Percentiles rank a stretch among this genome's conserved stretches.
Evolutionary conservation across 1,140 invertebrate genomes (phyloP).

Genomic region (Apis florea): DNA sequence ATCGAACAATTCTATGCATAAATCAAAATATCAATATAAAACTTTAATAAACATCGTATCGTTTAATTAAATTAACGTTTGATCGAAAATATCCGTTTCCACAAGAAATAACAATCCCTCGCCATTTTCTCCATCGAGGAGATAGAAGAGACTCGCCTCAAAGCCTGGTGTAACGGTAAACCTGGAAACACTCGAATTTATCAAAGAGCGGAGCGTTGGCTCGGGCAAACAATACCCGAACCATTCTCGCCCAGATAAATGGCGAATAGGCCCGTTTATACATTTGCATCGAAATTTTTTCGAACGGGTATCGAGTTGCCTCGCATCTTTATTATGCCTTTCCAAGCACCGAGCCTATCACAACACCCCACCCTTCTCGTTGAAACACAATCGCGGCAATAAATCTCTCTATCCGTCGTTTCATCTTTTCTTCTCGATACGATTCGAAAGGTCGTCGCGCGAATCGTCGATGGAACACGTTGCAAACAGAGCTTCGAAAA

Average conservation of each 20-base stretch:
- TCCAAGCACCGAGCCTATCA: constrained; percentile 23
- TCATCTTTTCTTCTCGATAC: constrained; percentile 46
- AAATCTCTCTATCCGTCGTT: constrained; percentile 53
- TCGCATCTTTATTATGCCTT: not conserved
- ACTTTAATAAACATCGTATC: no score
- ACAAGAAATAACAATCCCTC: no score
- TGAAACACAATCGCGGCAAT: constrained; percentile 50
- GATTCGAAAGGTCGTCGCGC: constrained; percentile 45
- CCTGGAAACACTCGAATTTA: not conserved
- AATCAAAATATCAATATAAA: no score
- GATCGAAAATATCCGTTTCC: no score
- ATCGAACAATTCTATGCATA: no score
- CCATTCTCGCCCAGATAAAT: not conserved
- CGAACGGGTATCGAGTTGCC: constrained; percentile 24
- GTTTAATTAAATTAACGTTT: no score
- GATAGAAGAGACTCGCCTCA: no score
- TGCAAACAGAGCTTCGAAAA: no score
- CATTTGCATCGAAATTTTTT: constrained; percentile 2
- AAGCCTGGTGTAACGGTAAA: not conserved
- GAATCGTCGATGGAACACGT: no score
- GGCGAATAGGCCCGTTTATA: not conserved
- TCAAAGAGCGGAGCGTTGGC: no score
- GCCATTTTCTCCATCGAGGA: not conserved
- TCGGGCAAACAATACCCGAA: not conserved
- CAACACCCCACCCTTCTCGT: not conserved